Percentiles rank a stretch among this genome's conserved stretches.
Evolutionary conservation across 2,797 vertebrate species (phyloP).

Genomic region (Holocentrus rufus): DNA sequence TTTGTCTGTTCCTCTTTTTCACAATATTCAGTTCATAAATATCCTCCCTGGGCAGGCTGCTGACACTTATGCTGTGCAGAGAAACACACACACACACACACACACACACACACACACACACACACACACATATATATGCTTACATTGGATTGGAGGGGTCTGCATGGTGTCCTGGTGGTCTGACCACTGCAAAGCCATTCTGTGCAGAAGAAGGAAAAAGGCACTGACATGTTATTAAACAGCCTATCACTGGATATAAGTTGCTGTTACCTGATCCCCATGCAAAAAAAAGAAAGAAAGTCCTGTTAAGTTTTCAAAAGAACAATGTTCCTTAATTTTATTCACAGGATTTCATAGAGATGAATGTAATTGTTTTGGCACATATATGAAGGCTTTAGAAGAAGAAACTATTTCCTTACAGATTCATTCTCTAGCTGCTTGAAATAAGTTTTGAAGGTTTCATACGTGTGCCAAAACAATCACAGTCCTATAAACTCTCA

Average conservation of each 20-base stretch:
- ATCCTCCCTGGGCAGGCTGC: slow-evolving; percentile 43
- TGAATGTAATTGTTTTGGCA: no score
- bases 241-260: slow-evolving; percentile 3
- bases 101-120: slow-evolving; percentile 15
- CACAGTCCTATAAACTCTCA: neutral
- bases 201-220: slow-evolving; percentile 65
- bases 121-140: slow-evolving; percentile 58
- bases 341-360: no score
- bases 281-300: neutral
- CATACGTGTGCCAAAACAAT: neutral
- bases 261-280: neutral
- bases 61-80: no score
- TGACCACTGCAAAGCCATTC: slow-evolving; percentile 96
- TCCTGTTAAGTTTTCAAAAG: neutral
- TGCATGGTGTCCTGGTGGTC: slow-evolving; percentile 95
- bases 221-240: slow-evolving; percentile 42
- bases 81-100: slow-evolving; percentile 12
- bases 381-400: no score
- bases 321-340: neutral
- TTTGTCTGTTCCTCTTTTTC: slow-evolving; percentile 32
- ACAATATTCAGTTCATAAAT: slow-evolving; percentile 52
- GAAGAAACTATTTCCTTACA: no score
- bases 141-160: slow-evolving; percentile 95
- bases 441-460: neutral
- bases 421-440: no score